Evolutionary conservation across 2,888 invertebrate genomes (phyloP), one percentile per base, ranked within the genome.

Genomic region (Amphipyra tragopoginis): DNA sequence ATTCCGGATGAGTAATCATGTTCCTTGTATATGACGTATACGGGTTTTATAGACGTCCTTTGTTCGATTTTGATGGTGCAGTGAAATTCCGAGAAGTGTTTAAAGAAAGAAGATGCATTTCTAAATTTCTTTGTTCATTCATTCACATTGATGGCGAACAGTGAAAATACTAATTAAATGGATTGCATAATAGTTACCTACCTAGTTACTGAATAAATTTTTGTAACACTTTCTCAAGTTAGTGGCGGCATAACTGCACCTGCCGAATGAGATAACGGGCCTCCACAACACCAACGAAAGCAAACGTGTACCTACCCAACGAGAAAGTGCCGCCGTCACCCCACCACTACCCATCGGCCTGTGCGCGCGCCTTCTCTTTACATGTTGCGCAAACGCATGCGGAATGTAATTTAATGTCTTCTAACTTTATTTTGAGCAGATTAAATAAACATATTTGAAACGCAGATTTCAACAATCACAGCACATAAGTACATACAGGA

Each of bases 241-340:
- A 53, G 83, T 81, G 78, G 76, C 84, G 82, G 83, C 82, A 83
- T 85, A 85, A 81, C 86, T 85, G 88, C 94, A 94, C 94, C 94
- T 94, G 94, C 90, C 89, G 88, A 93, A 93, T 93, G 92, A 91
- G 90, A 90, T 94, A 93, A 93, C 93, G 93, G 91, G 80, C 85
- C 86, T 86, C 80, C 79, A 79, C 86, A 86, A 84, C 85, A 84
- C 86, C 86, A 92, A 93, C 90, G 93, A 94, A 94, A 93, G 93
- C 92, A 93, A 94, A 91, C 90, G 93, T 90, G 87, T 87, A 88
- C 82, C 82, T 87, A 88, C 83, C 83, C 87, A 86, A 83, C 86
- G 93, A 90, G 93, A 94, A 94, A 94, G 93, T 93, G 90, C 82
- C 84, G 85, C 87, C 84, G 50, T 58, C 63, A 57, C 77, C 65